These are phyloP conservation scores for Trichacis sp. DNA, from an alignment of 2,888 invertebrate species.

Conservation along the genomic window DNA sequence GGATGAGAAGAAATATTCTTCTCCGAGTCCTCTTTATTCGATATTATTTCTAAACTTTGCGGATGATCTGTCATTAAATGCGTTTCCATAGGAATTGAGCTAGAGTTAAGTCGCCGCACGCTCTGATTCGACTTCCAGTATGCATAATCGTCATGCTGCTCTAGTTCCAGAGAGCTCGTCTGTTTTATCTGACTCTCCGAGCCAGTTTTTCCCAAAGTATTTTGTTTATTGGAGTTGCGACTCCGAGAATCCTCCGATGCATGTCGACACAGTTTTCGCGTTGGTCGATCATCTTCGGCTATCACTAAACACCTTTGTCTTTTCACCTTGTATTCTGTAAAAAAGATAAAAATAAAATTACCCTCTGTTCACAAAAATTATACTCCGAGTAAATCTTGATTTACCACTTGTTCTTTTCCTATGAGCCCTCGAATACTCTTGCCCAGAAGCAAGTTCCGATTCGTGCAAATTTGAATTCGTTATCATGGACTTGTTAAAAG, in stretches of 20 bases:
- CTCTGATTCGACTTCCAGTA: conserved; percentile 66
- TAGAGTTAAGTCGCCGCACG: conserved; percentile 59
- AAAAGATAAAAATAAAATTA: not conserved
- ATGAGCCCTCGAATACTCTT: conserved; percentile 52
- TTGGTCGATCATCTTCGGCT: conserved; percentile 56
- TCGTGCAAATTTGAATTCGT: conserved; percentile 58
- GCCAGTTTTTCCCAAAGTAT: conserved; percentile 68
- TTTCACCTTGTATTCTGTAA: conserved; percentile 26
- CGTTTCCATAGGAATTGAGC: conserved; percentile 62
- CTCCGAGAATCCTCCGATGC: conserved; percentile 62
- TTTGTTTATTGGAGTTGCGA: conserved; percentile 54
- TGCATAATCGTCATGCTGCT: conserved; percentile 61
- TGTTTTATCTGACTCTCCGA: conserved; percentile 71
- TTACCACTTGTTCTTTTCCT: conserved; percentile 56
- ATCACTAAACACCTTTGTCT: conserved; percentile 57
- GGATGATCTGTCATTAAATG: conserved; percentile 62
- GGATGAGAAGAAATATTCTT: conserved; percentile 66
- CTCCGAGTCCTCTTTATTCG: conserved; percentile 61
- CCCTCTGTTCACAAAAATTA: no score
- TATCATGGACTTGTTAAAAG: conserved; percentile 57
- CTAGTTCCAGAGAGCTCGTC: conserved; percentile 73
- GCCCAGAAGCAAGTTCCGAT: conserved; percentile 51
- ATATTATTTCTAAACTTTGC: conserved; percentile 64
- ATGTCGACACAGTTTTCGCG: conserved; percentile 59
- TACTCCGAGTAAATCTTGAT: no score